Base-by-base conservation (phyloP, 2,113 vertebrate species). In the Micronisus gabar region DNA sequence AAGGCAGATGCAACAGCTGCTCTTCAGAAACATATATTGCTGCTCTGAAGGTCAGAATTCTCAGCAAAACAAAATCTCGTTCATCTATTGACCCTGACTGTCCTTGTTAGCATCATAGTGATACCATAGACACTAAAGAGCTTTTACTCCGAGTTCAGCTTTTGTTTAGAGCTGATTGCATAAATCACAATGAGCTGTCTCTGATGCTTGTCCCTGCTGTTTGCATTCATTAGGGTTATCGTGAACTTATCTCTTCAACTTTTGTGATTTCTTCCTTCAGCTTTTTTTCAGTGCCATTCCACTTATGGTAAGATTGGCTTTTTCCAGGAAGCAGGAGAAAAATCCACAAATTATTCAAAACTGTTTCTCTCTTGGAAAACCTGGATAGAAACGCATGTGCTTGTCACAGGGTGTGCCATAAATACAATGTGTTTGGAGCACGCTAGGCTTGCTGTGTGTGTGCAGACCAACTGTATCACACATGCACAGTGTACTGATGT, bases 401-500 rank as follows among this genome's bases (percentile, higher is more conserved):
- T 95, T 92, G 20, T 63, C 38, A 22, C 30, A 81, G 17, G 9
- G 13, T 40, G 15, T 63, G 25, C 34, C 61, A 71, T 48, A 71
- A 84, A 52, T 62, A 20, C 29, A 50, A 18, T 11, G 32, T 66
- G 13, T 79, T 47, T 91, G 52, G 43, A 94, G 65, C 18, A 85
- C 1, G 0, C 17, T 36, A 25, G 18, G 5, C 19, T 85, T 79
- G 27, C 27, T 80, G 2, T 0, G 0, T 55, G 23, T 38, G 23
- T 36, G 27, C 52, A 80, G 18, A 68, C 21, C 34, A 61, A 48
- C 14, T 43, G 4, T 56, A 71, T 75, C 21, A 1, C 34, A 61
- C 27, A 38, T 26, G 34, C 40, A 52, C 14, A 9, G 8, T 3
- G 11, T 10, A 34, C 40, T 90, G 93, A 96, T 82, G 23, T 82